Evolutionary conservation across 2,888 invertebrate species (phyloP).

Genomic region (Ormia ochracea): DNA sequence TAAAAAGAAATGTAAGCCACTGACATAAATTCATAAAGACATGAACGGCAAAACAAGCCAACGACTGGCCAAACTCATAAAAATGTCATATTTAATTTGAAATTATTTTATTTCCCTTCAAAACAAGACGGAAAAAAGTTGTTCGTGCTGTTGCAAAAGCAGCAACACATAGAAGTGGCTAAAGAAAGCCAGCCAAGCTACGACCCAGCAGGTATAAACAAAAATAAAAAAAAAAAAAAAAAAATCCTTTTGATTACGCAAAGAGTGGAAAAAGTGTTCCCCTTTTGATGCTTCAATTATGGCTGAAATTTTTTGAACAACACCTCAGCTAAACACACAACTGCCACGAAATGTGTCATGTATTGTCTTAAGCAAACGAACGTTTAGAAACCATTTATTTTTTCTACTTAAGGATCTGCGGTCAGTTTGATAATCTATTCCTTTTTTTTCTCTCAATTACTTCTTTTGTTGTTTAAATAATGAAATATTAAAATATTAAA

Average conservation of each 20-base stretch:
- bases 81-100: conserved; percentile 58
- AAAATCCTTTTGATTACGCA: not conserved
- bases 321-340: conserved; percentile 18
- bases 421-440: not conserved
- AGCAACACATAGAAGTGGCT: not conserved
- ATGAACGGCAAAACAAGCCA: conserved; percentile 14
- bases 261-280: not conserved
- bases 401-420: conserved; percentile 12
- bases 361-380: conserved; percentile 53
- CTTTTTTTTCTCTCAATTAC: conserved; percentile 19
- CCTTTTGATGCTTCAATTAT: conserved; percentile 29
- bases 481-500: conserved; percentile 31
- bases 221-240: conserved; percentile 39
- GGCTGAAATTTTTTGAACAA: conserved; percentile 28
- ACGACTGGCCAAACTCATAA: conserved; percentile 58
- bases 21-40: conserved; percentile 35
- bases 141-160: not conserved
- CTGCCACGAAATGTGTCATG: conserved; percentile 57
- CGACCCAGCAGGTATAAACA: conserved; percentile 49
- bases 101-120: conserved; percentile 24
- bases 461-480: conserved; percentile 17
- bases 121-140: not conserved
- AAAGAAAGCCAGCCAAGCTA: conserved; percentile 7
- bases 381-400: conserved; percentile 57
- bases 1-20: not conserved